Conservation (phyloP, 2,113 vertebrate genomes). For the Piprites chloris region DNA sequence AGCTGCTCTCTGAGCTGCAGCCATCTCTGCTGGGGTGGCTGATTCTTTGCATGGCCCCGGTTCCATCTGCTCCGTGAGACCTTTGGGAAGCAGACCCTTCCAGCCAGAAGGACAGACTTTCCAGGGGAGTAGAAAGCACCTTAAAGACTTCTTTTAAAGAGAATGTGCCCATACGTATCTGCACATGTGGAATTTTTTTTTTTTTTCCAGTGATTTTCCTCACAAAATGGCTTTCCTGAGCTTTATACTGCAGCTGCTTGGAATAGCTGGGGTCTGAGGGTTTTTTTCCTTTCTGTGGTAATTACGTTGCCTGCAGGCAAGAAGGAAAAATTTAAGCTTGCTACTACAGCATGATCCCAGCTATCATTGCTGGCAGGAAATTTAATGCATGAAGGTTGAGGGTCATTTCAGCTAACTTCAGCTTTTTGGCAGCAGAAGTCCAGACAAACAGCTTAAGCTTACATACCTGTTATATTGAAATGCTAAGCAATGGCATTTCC, state of each 20-base stretch:
- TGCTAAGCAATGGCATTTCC: background rate
- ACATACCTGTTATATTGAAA: background rate
- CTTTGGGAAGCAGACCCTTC: background rate
- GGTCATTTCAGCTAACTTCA: background rate
- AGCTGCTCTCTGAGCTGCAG: background rate
- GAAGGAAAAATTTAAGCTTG: background rate
- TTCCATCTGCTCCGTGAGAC: background rate
- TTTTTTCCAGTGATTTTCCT: background rate
- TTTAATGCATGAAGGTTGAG: background rate
- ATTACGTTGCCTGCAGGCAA: background rate
- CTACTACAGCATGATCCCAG: background rate
- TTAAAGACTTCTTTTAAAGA: background rate
- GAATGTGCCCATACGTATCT: background rate
- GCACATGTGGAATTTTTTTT: background rate
- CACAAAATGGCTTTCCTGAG: background rate
- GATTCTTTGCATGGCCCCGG: accelerated
- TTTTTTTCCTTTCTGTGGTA: background rate
- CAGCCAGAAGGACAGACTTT: background rate
- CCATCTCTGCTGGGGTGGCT: background rate
- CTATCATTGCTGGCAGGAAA: background rate
- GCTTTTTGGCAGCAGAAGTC: background rate
- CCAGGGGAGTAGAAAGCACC: background rate
- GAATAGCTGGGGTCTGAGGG: background rate
- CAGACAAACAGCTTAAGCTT: background rate
- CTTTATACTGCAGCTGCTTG: background rate